Base-by-base conservation (phyloP, 2,113 vertebrate genomes). In the Aramus guarauna region DNA sequence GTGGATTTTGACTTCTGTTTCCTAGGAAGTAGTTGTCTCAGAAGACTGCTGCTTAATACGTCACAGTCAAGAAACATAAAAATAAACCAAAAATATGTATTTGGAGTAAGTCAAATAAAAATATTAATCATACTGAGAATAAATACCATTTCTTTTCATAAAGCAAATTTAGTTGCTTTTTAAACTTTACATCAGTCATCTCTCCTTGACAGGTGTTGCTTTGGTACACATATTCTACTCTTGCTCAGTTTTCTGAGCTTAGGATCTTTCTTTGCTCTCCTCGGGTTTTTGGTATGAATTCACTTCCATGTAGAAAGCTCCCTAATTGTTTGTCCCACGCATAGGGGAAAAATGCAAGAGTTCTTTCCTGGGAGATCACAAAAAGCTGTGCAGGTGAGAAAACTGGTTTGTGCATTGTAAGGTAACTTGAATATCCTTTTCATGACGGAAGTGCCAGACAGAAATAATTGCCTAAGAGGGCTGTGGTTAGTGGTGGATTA, bases 391-490 rank as follows among this genome's bases (percentile, higher is more conserved):
- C 26, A 75, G 62, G 55, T 81, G 78, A 88, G 18, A 69, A 48
- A 37, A 48, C 22, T 21, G 39, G 21, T 76, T 84, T 86, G 47
- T 90, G 55, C 52, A 36, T 43, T 92, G 91, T 56, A 84, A 67
- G 30, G 32, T 27, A 82, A 89, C 62, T 91, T 77, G 67, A 59
- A 83, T 60, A 69, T 67, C 43, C 60, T 94, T 82, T 87, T 50
- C 62, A 15, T 60, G 89, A 84, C 77, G 91, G 53, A 95, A 93
- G 74, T 64, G 32, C n/a, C 75, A 82, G 93, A 78, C 84, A 95
- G 68, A 89, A 94, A 74, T 72, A 84, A 84, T 85, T 92, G 88
- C 77, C 67, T 62, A 53, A 62, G 29, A 41, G 74, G 29, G 73
- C 90, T 69, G 84, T 83, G 66, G 86, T 34, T 50, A 92, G 88